Evolutionary conservation across 1,140 invertebrate genomes (phyloP).

Genomic region (Apocrypta bakeri): DNA sequence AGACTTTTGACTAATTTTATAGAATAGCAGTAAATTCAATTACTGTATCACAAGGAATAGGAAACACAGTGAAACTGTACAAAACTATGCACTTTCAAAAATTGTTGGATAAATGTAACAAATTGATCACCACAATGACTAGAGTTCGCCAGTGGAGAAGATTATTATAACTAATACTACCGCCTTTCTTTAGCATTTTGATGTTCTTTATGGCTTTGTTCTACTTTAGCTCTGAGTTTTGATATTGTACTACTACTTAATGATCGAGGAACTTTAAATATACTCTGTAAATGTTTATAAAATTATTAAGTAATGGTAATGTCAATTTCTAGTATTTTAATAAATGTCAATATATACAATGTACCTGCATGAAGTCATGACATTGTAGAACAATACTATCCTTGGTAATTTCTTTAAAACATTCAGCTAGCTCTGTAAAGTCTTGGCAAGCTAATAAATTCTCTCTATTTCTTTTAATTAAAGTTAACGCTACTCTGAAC

Average conservation of each 20-base stretch:
- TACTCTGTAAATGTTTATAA: slow-evolving; percentile 77
- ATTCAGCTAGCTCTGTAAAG: slow-evolving; percentile 83
- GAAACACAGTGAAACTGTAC: slow-evolving; percentile 38
- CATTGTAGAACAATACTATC: slow-evolving; percentile 84
- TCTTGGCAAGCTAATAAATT: slow-evolving; percentile 84
- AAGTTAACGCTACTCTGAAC: slow-evolving; percentile 88
- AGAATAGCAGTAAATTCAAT: slow-evolving; percentile 34
- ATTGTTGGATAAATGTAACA: slow-evolving; percentile 63
- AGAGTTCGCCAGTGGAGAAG: slow-evolving; percentile 57
- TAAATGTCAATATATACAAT: not conserved
- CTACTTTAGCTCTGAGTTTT: slow-evolving; percentile 77
- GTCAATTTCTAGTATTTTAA: not conserved
- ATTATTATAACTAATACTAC: slow-evolving; percentile 61
- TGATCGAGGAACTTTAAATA: slow-evolving; percentile 86
- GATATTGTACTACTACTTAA: slow-evolving; percentile 79
- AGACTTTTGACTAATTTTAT: slow-evolving; percentile 30
- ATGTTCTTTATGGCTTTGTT: slow-evolving; percentile 74
- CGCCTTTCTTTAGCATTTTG: slow-evolving; percentile 63
- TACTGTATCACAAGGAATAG: slow-evolving; percentile 48
- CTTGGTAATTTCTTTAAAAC: slow-evolving; percentile 85
- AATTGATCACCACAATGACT: slow-evolving; percentile 65
- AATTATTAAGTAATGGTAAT: slow-evolving; percentile 33
- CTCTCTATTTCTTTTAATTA: slow-evolving; percentile 84
- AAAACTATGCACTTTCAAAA: slow-evolving; percentile 50
- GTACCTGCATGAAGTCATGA: slow-evolving; percentile 90